Evolutionary conservation across 2,797 vertebrate genomes (phyloP), one percentile per base, ranked within the genome.

Genomic region (Tamandua tetradactyla): DNA sequence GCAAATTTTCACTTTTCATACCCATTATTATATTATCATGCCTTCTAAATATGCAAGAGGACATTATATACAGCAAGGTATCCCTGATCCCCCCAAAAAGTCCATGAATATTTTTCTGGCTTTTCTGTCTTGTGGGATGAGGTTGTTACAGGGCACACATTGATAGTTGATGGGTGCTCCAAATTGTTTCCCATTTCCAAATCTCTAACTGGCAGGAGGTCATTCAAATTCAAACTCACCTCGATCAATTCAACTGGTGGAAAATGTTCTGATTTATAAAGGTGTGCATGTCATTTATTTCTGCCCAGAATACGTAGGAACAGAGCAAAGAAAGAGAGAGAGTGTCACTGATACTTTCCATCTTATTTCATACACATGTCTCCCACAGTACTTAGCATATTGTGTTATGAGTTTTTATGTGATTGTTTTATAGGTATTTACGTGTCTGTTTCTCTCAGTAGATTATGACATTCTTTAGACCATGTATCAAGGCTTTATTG

Each of bases 221-320:
- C 32, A 2, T 32, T 15, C 59, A 86, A 15, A 37, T 0, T 37
- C 85, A 22, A 22, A 55, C 55, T 22, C 55, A 47, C 61, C 62
- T 23, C 1, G 27, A 20, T 15, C 40, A 1, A 0, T 37, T 27
- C 0, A 23, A 14, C 7, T 4, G 6, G 18, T 0, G 18, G 55
- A 18, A 14, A 47, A 15, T 15, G 8, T 27, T 59, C 44, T 27
- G 27, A 44, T 52, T 23, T 12, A 8, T 0, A 5, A 15, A 55
- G 27, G 23, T 10, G 1, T 7, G 13, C 2, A 0, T 66, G 27
- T 75, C 47, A 0, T 57, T n/a, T 22, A 13, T 1, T 13, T 40
- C 74, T 61, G 32, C 68, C 91, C 5, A 9, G 32, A 30, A 52
- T 2, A 17, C 0, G 0, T 23, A 35, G 37, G 0, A 25, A 0